Evolutionary conservation across 2,797 vertebrate species (phyloP).

Genomic region (Sylvia borin): DNA sequence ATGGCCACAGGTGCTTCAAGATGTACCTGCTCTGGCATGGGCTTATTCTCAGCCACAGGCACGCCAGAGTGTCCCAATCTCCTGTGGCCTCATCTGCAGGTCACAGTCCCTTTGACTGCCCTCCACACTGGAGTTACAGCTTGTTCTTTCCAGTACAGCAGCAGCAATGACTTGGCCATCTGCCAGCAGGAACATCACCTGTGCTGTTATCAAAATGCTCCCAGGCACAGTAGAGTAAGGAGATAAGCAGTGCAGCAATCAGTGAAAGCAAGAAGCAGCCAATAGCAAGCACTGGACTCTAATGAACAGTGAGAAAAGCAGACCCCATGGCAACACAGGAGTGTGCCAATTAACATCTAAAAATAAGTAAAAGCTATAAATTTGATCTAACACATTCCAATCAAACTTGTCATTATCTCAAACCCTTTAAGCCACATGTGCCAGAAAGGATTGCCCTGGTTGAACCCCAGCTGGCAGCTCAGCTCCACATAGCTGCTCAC

Average conservation of each 20-base stretch:
- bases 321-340: background rate
- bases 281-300: background rate
- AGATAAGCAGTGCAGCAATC: background rate
- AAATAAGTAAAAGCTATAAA: background rate
- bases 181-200: background rate
- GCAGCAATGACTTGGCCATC: background rate
- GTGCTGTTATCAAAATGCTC: background rate
- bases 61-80: no score
- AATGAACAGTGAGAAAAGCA: background rate
- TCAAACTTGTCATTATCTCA: background rate
- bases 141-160: background rate
- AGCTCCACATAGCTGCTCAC: background rate
- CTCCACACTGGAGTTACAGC: background rate
- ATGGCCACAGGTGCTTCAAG: background rate
- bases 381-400: background rate
- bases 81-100: rapidly evolving
- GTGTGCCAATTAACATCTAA: background rate
- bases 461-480: background rate
- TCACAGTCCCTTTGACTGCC: background rate
- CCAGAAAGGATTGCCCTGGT: background rate
- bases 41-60: background rate
- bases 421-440: background rate
- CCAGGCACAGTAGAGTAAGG: background rate
- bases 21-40: background rate
- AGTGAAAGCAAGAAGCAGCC: background rate